These are phyloP conservation scores for Gryllus bimaculatus DNA, from an alignment of 1,140 invertebrate species.

Conservation along the genomic window DNA sequence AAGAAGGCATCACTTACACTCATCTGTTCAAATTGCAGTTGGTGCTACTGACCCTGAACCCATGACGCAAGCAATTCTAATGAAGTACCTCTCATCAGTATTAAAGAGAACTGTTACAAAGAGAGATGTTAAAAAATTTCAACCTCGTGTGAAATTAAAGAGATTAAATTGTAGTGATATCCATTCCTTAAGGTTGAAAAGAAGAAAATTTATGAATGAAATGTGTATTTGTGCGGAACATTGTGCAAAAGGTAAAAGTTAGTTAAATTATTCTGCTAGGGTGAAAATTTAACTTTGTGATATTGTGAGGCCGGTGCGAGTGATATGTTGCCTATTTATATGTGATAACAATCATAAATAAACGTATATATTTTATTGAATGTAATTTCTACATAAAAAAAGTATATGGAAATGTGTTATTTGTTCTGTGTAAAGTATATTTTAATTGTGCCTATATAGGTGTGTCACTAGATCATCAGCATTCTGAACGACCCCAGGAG, in stretches of 20 bases:
- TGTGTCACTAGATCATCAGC: not conserved
- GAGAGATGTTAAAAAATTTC: not conserved
- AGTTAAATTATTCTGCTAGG: not conserved
- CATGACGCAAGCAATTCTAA: too few relatives aligned
- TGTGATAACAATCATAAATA: not conserved
- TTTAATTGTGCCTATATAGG: constrained; percentile 2
- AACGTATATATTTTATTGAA: not conserved
- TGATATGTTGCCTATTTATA: not conserved
- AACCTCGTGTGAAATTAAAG: not conserved
- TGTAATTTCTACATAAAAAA: not conserved
- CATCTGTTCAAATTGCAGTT: too few relatives aligned
- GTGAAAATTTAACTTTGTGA: not conserved
- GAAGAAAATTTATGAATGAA: not conserved
- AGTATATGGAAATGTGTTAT: not conserved
- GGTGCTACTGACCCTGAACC: too few relatives aligned
- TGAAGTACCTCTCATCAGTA: not conserved
- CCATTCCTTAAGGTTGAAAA: not conserved
- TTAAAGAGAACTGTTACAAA: not conserved
- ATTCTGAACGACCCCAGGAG: not conserved
- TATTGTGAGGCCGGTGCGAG: not conserved
- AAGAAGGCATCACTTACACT: too few relatives aligned
- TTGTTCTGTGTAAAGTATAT: not conserved
- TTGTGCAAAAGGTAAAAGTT: not conserved
- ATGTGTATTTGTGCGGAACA: not conserved
- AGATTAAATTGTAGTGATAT: not conserved